phyloP scores from a whole-genome alignment of 2,797 vertebrate species.

The Petrocephalus schoutedeni region DNA sequence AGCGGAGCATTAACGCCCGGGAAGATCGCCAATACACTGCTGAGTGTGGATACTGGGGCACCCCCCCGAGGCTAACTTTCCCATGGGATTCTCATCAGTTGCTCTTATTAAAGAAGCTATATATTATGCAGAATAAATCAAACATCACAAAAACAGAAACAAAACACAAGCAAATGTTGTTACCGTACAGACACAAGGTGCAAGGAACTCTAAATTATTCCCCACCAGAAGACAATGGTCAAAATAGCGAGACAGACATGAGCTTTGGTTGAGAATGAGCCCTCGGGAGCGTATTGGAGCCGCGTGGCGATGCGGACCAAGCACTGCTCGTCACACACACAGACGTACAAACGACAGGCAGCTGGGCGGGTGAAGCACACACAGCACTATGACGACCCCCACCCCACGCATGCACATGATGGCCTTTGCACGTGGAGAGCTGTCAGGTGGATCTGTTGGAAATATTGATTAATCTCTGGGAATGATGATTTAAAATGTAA shows the following conservation, averaged over 20 bases:
- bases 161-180: not conserved
- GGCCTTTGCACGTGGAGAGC: not conserved
- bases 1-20: too few relatives aligned
- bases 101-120: not conserved
- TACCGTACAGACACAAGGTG: not conserved
- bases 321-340: constrained; percentile 23
- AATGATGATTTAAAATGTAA: not conserved
- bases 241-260: not conserved
- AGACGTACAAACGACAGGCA: constrained; percentile 31
- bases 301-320: constrained; percentile 6
- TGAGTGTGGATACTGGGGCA: not conserved
- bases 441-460: not conserved
- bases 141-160: not conserved
- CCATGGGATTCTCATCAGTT: not conserved
- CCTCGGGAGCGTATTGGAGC: not conserved
- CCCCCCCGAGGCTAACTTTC: not conserved
- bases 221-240: not conserved
- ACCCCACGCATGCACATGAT: constrained; percentile 32
- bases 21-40: not conserved
- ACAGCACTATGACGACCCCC: constrained; percentile 28
- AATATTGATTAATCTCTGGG: not conserved
- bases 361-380: constrained; percentile 29
- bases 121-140: not conserved
- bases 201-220: not conserved
- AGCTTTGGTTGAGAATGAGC: not conserved